These are phyloP conservation scores for Sus cebifrons DNA, from an alignment of 2,797 vertebrate genomes.

Conservation along the genomic window DNA sequence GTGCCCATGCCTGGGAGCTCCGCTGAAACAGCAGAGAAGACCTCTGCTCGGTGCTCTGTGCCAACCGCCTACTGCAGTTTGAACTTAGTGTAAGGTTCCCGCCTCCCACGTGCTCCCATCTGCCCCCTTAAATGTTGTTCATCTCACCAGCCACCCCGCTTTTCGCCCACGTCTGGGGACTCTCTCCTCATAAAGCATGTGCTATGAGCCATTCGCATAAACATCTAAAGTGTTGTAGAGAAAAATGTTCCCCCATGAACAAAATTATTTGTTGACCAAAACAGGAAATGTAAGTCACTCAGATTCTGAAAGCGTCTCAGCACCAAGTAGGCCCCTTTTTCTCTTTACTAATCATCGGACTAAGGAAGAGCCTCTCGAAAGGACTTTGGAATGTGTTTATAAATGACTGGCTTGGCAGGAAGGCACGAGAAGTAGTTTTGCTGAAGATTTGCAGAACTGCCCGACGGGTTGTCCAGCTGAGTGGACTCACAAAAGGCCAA, in stretches of 20 bases:
- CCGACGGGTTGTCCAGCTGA: neutral
- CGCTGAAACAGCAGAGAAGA: neutral
- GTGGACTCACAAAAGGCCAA: neutral
- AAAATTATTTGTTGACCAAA: conserved; percentile 26
- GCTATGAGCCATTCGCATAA: neutral
- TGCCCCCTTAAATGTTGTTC: neutral
- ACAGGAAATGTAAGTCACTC: neutral
- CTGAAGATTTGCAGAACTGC: neutral
- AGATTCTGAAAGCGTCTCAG: neutral
- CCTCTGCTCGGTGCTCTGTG: neutral
- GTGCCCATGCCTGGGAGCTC: neutral
- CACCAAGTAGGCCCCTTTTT: neutral
- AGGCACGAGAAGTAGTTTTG: conserved; percentile 19
- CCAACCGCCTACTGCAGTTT: accelerated
- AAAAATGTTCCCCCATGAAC: neutral
- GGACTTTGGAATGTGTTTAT: neutral
- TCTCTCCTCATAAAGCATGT: neutral
- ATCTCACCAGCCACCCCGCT: neutral
- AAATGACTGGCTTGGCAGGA: neutral
- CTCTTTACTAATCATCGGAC: neutral
- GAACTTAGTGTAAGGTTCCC: neutral
- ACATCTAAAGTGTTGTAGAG: neutral
- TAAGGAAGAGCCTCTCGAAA: neutral
- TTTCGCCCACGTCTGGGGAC: neutral
- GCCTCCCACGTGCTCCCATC: neutral